Evolutionary conservation across 92 coral and sea anemone species (phyloP).

Genomic region (Bergia sp.): DNA sequence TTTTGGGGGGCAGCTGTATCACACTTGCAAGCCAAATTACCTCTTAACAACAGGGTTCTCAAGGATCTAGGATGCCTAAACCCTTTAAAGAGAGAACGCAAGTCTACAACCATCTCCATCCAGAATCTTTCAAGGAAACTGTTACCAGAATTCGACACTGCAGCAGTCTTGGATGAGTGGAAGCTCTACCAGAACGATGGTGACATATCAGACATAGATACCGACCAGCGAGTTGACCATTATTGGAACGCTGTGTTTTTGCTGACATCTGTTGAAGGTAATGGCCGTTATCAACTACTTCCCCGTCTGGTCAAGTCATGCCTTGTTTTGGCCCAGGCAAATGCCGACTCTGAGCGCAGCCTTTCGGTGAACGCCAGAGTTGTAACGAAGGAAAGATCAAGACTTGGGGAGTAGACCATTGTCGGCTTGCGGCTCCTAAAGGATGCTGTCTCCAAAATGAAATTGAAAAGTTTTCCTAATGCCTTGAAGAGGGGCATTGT

Average conservation of each 20-base stretch:
- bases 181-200: background rate
- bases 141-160: slow-evolving; percentile 46
- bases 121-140: slow-evolving; percentile 56
- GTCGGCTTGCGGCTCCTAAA: slow-evolving; percentile 29
- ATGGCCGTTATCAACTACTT: slow-evolving; percentile 50
- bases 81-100: no score
- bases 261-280: slow-evolving; percentile 14
- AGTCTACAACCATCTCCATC: no score
- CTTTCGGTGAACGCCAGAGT: slow-evolving; percentile 55
- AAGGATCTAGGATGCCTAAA: slow-evolving; percentile 62
- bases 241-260: slow-evolving; percentile 1
- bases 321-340: slow-evolving; percentile 63
- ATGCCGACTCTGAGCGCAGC: slow-evolving; percentile 63
- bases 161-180: slow-evolving; percentile 42
- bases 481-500: no score
- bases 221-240: slow-evolving; percentile 26
- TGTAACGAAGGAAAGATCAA: slow-evolving; percentile 61
- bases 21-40: slow-evolving; percentile 58
- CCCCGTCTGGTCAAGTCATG: slow-evolving; percentile 65
- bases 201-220: slow-evolving; percentile 43
- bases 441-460: background rate
- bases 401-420: slow-evolving; percentile 15
- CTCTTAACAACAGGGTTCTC: slow-evolving; percentile 58
- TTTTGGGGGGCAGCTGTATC: slow-evolving; percentile 53
- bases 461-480: no score